Evolutionary conservation across 2,888 invertebrate genomes (phyloP).

Genomic region (Andrena praecox): DNA sequence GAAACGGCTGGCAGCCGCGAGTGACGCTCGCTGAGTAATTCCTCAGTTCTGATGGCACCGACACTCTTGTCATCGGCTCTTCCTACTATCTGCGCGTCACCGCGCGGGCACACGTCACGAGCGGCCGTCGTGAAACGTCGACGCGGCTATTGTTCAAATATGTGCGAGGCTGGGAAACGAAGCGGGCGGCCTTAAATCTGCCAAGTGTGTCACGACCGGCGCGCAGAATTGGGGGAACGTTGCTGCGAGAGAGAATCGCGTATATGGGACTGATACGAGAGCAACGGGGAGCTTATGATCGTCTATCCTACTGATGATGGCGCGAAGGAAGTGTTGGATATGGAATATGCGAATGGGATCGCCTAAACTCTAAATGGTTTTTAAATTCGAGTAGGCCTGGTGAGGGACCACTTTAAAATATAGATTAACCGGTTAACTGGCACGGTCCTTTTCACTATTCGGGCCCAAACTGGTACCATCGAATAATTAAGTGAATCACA

Average conservation of each 20-base stretch:
- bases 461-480: too few relatives aligned
- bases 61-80: conserved; percentile 44
- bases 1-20: conserved; percentile 31
- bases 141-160: conserved; percentile 38
- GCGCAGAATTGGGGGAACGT: conserved; percentile 16
- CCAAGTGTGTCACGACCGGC: conserved; percentile 45
- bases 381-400: too few relatives aligned
- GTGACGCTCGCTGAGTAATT: conserved; percentile 48
- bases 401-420: too few relatives aligned
- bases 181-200: conserved; percentile 46
- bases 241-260: background rate
- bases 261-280: too few relatives aligned
- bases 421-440: too few relatives aligned
- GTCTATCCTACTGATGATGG: too few relatives aligned
- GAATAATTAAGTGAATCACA: too few relatives aligned
- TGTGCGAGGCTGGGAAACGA: conserved; percentile 39
- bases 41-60: conserved; percentile 49
- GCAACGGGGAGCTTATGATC: too few relatives aligned
- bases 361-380: too few relatives aligned
- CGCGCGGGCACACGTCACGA: conserved; percentile 48
- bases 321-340: too few relatives aligned
- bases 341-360: too few relatives aligned
- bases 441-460: too few relatives aligned
- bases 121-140: conserved; percentile 39
- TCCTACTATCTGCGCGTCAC: conserved; percentile 55